A percentile compares a stretch with the other conserved stretches of the same genome.
Conservation (phyloP, 2,113 vertebrate genomes). For the Neotoma lepida region DNA sequence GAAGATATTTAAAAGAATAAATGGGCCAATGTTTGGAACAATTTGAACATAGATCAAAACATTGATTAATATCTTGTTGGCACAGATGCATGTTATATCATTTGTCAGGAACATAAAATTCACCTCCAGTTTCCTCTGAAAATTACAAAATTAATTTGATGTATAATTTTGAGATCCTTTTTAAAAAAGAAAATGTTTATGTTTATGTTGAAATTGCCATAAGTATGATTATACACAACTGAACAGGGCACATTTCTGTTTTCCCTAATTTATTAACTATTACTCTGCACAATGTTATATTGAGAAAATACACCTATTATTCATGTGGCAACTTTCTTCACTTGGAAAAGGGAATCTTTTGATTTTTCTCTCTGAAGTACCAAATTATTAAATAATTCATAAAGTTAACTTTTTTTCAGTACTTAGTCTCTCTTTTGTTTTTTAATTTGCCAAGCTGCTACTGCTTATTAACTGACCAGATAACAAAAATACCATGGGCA, state of each 20-base stretch:
- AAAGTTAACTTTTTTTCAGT: not conserved
- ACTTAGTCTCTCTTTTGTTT: not conserved
- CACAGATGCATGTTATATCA: not conserved
- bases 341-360: constrained; percentile 50
- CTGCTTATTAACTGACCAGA: not conserved
- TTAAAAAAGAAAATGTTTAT: constrained; percentile 50
- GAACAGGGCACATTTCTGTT: constrained; percentile 62
- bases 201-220: constrained; percentile 53
- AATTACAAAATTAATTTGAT: constrained; percentile 28
- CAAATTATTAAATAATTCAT: constrained; percentile 52
- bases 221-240: constrained; percentile 59
- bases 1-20: constrained; percentile 55
- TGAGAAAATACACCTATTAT: not conserved
- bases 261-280: constrained; percentile 67
- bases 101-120: constrained; percentile 31
- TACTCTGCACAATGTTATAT: constrained; percentile 4
- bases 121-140: not conserved
- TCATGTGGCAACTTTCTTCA: constrained; percentile 26
- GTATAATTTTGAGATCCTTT: constrained; percentile 62
- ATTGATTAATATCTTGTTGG: constrained; percentile 58
- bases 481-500: not conserved
- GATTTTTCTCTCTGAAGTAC: constrained; percentile 8
- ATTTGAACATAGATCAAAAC: constrained; percentile 52
- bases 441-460: not conserved
- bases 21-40: not conserved